phyloP scores from a whole-genome alignment of 1,140 invertebrate genomes.

The Eurosta solidaginis region DNA sequence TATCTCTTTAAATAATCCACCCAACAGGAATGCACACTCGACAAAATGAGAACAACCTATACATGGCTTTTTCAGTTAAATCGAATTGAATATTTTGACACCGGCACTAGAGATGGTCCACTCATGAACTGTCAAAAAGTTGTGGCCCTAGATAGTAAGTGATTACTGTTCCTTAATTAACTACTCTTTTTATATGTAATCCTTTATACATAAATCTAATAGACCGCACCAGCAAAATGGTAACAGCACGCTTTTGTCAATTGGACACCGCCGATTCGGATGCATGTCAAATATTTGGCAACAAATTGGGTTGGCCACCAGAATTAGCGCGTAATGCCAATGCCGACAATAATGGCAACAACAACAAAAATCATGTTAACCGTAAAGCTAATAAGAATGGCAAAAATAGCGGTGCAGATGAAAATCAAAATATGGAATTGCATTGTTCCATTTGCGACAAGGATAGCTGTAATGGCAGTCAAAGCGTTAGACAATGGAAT shows the following conservation, averaged over 20 bases:
- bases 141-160: conserved; percentile 55
- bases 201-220: neutral
- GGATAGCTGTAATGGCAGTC: conserved; percentile 49
- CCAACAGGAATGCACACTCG: conserved; percentile 49
- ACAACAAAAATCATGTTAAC: conserved; percentile 13
- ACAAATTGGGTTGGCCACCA: conserved; percentile 36
- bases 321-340: conserved; percentile 25
- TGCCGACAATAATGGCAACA: conserved; percentile 34
- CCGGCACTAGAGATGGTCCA: conserved; percentile 47
- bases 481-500: neutral
- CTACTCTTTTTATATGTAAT: neutral
- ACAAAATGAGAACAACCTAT: conserved; percentile 53
- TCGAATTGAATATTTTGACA: conserved; percentile 54
- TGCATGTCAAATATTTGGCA: conserved; percentile 49
- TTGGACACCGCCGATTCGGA: conserved; percentile 54
- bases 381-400: neutral
- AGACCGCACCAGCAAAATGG: conserved; percentile 46
- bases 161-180: neutral
- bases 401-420: neutral
- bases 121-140: conserved; percentile 57
- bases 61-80: conserved; percentile 56
- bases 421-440: conserved; percentile 33
- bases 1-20: too few relatives aligned
- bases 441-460: conserved; percentile 50
- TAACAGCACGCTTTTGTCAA: conserved; percentile 54